Base-by-base conservation (phyloP, 2,888 invertebrate genomes). In the Macrophya alboannulata region DNA sequence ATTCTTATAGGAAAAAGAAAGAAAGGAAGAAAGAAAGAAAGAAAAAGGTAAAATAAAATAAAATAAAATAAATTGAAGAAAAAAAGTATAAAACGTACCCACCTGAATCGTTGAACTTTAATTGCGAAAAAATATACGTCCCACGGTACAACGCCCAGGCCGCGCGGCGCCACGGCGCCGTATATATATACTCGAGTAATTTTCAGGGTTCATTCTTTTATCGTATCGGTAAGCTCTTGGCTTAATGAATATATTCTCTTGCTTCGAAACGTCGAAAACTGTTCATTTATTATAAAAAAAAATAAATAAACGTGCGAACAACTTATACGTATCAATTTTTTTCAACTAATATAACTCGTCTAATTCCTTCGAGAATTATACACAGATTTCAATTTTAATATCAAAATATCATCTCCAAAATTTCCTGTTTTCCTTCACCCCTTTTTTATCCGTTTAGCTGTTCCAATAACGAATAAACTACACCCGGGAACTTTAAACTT, bases 31-130 rank as follows among this genome's bases (percentile, higher is more conserved):
- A 51, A n/a, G 6, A 51, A 6, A 6, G n/a, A 51, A 4, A 51
- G 4, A 48, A 12, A 12, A 48, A 48, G 4, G 12, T 10, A 45
- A 45, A n/a, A 21, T 17, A 4, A 8, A 59, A 25, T 12, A 10
- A 62, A 25, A 62, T 10, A 62, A 21, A 8, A 25, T 4, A 25
- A 10, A 62, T 1, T 4, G 12, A 1, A 37, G 31, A 2, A 37
- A 37, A 68, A 17, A 37, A 37, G 68, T 37, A 37, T 31, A 25
- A 68, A 68, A 1, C n/a, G n/a, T n/a, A n/a, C n/a, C n/a, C n/a
- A n/a, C 4, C 62, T 37, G 68, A 68, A 68, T 68, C 37, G 37
- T 68, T 37, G 37, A 68, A 68, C 68, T 68, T 68, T 68, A 15
- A 68, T 68, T 68, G 68, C 17, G 17, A 68, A 37, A 68, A 31